A percentile compares a stretch with the other conserved stretches of the same genome.
Conservation (phyloP, 2,888 invertebrate genomes). For the Acanthosepion pharaonis region DNA sequence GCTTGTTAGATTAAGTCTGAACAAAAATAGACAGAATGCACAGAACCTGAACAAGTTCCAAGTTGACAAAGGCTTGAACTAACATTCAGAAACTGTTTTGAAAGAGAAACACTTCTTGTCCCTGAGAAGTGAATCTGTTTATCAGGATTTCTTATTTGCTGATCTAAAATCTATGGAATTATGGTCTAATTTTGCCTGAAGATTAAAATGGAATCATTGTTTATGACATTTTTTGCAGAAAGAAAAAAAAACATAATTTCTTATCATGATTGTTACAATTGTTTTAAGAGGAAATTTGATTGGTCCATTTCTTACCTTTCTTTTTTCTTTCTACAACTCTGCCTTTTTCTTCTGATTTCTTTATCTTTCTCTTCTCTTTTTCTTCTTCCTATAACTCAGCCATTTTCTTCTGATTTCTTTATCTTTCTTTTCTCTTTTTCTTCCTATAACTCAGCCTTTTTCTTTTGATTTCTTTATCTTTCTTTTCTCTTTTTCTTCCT, state of each 20-base stretch:
- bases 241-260: not conserved
- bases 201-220: not conserved
- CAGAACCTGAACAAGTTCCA: not conserved
- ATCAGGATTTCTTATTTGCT: not conserved
- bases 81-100: not conserved
- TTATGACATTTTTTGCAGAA: not conserved
- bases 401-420: too few species aligned
- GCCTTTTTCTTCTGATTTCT: too few species aligned
- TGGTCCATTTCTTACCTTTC: too few species aligned
- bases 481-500: too few species aligned
- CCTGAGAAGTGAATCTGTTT: not conserved
- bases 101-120: not conserved
- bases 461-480: too few species aligned
- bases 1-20: too few species aligned
- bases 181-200: not conserved
- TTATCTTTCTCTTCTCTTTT: too few species aligned
- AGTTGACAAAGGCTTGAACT: not conserved
- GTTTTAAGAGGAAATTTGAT: not conserved
- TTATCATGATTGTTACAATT: not conserved
- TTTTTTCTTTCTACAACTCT: too few species aligned
- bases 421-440: too few species aligned
- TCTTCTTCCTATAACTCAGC: too few species aligned
- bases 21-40: too few species aligned
- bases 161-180: not conserved
- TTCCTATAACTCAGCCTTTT: too few species aligned